Conservation (phyloP, 2,888 invertebrate genomes). For the Sceliomorpha sp. region DNA sequence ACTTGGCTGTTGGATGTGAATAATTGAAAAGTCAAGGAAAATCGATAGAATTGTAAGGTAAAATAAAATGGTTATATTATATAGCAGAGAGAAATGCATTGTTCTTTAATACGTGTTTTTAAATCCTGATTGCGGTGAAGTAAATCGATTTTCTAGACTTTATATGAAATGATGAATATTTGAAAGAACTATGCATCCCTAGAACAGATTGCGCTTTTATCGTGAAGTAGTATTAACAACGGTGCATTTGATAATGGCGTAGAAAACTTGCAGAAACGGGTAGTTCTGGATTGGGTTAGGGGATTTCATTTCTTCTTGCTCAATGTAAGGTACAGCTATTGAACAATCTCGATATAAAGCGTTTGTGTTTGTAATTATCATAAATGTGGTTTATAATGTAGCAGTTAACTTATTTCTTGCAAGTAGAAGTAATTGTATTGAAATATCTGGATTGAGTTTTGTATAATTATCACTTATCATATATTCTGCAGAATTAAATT, state of each 20-base stretch:
- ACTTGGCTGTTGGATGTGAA: constrained; percentile 31
- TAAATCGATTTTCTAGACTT: constrained; percentile 24
- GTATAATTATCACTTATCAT: no score
- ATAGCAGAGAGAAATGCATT: constrained; percentile 18
- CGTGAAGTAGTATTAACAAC: constrained; percentile 13
- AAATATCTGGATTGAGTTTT: no score
- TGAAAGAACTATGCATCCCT: constrained; percentile 22
- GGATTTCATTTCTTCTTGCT: no score
- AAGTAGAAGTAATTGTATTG: no score
- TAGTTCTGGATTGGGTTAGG: neutral
- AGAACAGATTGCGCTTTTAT: constrained; percentile 22
- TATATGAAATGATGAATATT: constrained; percentile 32
- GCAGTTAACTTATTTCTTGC: no score
- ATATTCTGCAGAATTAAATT: no score
- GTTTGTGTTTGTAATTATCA: no score
- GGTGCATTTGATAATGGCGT: constrained; percentile 21
- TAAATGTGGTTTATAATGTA: no score
- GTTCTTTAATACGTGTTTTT: constrained; percentile 21
- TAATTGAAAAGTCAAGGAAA: constrained; percentile 23
- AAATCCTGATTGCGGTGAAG: constrained; percentile 13
- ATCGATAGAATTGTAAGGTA: constrained; percentile 24
- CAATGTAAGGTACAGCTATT: no score
- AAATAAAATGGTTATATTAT: constrained; percentile 25
- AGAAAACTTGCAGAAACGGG: constrained; percentile 6
- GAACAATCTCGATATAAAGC: no score